Evolutionary conservation across 2,113 vertebrate species (phyloP), one percentile per base, ranked within the genome.

Genomic region (Prochilodus magdalenae): DNA sequence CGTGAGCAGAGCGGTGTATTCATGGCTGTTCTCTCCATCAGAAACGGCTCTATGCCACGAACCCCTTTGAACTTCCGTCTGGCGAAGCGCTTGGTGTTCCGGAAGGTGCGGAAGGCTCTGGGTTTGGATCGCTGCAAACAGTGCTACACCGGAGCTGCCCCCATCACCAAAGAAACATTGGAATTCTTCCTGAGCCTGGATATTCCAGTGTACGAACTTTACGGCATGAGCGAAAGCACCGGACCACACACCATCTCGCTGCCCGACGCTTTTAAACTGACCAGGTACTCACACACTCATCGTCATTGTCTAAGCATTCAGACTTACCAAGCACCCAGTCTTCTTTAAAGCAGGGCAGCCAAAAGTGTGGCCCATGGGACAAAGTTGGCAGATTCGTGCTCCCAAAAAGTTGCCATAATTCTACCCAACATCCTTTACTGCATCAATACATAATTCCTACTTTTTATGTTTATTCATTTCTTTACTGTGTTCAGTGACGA

Each of bases 121-220:
- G 97, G 97, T 0, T 84, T 99, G 87, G 96, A 98, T 26, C 94
- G 93, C 49, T 99, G 98, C 91, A 90, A 18, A 0, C 91, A 76
- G 71, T 97, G 95, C 83, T 94, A 95, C 90, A 95, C 96, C 0
- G 96, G 95, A 0, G 96, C 97, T 0, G 97, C 96, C 0, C 96
- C 97, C 55, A 97, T 99, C 66, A 90, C 94, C 86, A 94, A 92
- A 49, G 96, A 98, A 15, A 98, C 95, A 0, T 83, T 96, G 36
- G 95, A 99, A 36, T 98, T 96, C 89, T 99, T 99, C 63, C 84
- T 99, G n/a, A 98, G 97, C 80, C 93, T 99, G 29, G 94, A 99
- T 83, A 94, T 99, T 0, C 96, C 94, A 0, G 79, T 99, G 7
- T 90, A 94, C 0, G 96, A 99, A 87, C 90, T 97, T 55, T 99